phyloP scores from a whole-genome alignment of 1,140 invertebrate genomes.

The Lanistes nyassanus region DNA sequence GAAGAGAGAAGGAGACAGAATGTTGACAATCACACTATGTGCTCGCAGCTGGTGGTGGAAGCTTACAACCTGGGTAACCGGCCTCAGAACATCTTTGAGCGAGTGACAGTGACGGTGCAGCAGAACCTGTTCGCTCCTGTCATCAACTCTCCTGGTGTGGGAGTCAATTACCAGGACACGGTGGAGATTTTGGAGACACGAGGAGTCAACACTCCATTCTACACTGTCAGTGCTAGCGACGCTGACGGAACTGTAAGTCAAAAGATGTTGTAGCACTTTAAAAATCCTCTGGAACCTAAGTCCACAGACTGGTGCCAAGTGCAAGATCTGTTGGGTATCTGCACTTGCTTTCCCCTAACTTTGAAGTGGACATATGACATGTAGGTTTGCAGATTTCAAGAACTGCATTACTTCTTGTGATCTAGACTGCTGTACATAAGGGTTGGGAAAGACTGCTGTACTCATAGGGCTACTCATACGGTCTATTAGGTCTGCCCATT shows the following conservation, averaged over 20 bases:
- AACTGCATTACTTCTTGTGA: no score
- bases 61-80: constrained; percentile 40
- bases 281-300: no score
- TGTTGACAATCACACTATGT: background rate
- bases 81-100: constrained; percentile 20
- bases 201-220: constrained; percentile 30
- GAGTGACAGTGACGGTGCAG: constrained; percentile 83
- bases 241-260: constrained; percentile 35
- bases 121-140: constrained; percentile 78
- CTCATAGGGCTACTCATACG: no score
- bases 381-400: no score
- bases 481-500: no score
- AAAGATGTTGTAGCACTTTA: no score
- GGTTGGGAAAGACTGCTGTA: no score
- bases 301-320: no score
- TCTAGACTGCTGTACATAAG: no score
- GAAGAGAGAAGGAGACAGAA: background rate
- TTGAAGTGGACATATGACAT: no score
- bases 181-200: constrained; percentile 40
- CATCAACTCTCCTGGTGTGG: constrained; percentile 71
- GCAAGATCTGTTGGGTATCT: no score
- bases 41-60: constrained; percentile 33
- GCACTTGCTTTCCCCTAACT: no score
- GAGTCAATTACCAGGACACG: constrained; percentile 17
- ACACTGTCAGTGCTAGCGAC: constrained; percentile 37